Evolutionary conservation across 2,113 vertebrate species (phyloP), one percentile per base, ranked within the genome.

Genomic region (Synchiropus splendidus): DNA sequence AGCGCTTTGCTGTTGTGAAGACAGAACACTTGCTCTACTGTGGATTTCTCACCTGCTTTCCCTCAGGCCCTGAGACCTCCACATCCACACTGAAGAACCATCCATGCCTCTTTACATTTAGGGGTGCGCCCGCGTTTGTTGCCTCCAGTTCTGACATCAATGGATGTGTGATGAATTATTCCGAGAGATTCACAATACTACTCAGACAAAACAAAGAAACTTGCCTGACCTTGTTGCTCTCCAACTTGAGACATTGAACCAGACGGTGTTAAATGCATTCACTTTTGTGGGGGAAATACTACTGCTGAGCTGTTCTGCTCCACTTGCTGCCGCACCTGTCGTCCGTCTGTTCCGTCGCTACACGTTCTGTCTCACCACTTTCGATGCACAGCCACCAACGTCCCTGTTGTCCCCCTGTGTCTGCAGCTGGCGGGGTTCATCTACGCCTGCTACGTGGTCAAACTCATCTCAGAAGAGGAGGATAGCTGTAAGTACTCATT

Each of bases 361-460:
- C 43, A 36, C 54, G 16, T 58, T 52, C 15, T 21, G 2, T 35
- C 12, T 39, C 17, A 17, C 16, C 42, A 14, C 4, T 18, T 10
- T 14, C 10, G 39, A 37, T 40, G 17, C 10, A 21, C 4, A 39
- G 5, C 27, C 27, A 40, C 1, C 37, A 17, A 44, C 9, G 30
- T 56, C 42, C 61, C 32, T 52, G 5, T 15, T 51, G 13, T 27
- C 18, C 69, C 71, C 55, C 66, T 81, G 45, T 65, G 72, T 77
- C 88, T 90, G 74, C 82, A 98, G 95, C 83, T 98, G 81, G 86
- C 83, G 79, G 95, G 95, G 57, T 97, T 98, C 83, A 88, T 98
- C 88, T 98, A 98, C 58, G 92, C 95, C 85, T 98, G 93, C 81
- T 98, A 98, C 48, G 92, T 98, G 83, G 91, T 98, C 86, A 98